Evolutionary conservation across 2,113 vertebrate species (phyloP), one percentile per base, ranked within the genome.

Genomic region (Noturus placidus): DNA sequence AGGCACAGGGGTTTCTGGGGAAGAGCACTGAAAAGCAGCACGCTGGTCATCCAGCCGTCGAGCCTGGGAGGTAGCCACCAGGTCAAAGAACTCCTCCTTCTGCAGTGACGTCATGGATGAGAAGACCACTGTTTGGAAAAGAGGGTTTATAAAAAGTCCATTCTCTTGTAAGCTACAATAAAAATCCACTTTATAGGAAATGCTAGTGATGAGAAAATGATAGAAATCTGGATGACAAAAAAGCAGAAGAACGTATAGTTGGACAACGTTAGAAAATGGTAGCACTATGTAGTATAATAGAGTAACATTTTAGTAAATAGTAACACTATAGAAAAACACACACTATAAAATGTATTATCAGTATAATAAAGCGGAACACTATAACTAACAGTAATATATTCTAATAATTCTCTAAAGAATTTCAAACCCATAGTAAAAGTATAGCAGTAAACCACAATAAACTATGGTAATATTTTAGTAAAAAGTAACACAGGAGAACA

Each of bases 61-160:
- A 63, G 95, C 96, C 91, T 97, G 97, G 70, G 95, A 92, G 2
- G 93, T 95, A 69, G 95, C 96, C 83, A 97, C 92, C 67, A 97
- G 90, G n/a, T 97, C 96, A 38, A 97, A 95, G 86, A 97, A 97
- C 91, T 96, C 96, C 90, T 97, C 97, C 19, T 93, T 96, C 93
- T 97, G 96, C 86, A 97, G 94, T 0, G 97, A 97, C 9, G 96
- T 96, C 93, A 97, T 94, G 78, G 97, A 97, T 89, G 95, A 96
- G 81, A 97, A 97, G 57, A 95, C 38, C 77, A 94, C 96, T 97
- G 93, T 65, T 63, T 78, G 87, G 80, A 50, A 54, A 50, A 50
- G 6, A 85, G 19, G 90, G 5, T 17, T 57, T 25, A 27, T 7
- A 42, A 74, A n/a, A 42, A 82, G 50, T 56, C 33, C 46, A 79